A percentile compares a stretch with the other conserved stretches of the same genome.
phyloP scores from a whole-genome alignment of 2,797 vertebrate species.

The Serranus cabrilla region DNA sequence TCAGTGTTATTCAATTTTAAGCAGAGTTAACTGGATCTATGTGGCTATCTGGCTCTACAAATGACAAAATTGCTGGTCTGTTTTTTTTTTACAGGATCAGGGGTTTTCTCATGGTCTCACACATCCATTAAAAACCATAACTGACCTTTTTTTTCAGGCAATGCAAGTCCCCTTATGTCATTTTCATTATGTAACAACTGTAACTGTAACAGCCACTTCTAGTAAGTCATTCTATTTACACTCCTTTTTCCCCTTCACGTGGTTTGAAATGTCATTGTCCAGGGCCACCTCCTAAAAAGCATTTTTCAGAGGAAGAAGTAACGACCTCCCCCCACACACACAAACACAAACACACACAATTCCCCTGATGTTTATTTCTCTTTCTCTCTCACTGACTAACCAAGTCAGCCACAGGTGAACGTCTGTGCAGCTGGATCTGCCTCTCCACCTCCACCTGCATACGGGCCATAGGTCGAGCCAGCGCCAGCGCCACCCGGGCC shows the following conservation, averaged over 20 bases:
- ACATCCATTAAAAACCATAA: constrained; percentile 6
- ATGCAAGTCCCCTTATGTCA: constrained; percentile 29
- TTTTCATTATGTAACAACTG: constrained; percentile 31
- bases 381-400: constrained; percentile 83
- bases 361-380: not conserved
- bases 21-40: not conserved
- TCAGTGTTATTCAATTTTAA: not conserved
- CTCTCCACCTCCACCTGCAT: constrained; percentile 99
- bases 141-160: constrained; percentile 34
- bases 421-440: constrained; percentile 93
- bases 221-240: constrained; percentile 13
- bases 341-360: constrained; percentile 2
- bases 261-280: not conserved
- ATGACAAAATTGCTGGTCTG: not conserved
- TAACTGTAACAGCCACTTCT: constrained; percentile 38
- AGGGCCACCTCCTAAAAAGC: not conserved
- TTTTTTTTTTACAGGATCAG: constrained; percentile 28
- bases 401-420: constrained; percentile 95
- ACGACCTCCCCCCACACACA: not conserved
- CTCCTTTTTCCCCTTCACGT: constrained; percentile 16
- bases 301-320: not conserved
- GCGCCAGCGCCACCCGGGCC: constrained; percentile 94
- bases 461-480: constrained; percentile 97
- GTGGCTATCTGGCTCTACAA: not conserved
- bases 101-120: constrained; percentile 45